phyloP scores from a whole-genome alignment of 2,797 vertebrate genomes.

The Amazona ochrocephala region DNA sequence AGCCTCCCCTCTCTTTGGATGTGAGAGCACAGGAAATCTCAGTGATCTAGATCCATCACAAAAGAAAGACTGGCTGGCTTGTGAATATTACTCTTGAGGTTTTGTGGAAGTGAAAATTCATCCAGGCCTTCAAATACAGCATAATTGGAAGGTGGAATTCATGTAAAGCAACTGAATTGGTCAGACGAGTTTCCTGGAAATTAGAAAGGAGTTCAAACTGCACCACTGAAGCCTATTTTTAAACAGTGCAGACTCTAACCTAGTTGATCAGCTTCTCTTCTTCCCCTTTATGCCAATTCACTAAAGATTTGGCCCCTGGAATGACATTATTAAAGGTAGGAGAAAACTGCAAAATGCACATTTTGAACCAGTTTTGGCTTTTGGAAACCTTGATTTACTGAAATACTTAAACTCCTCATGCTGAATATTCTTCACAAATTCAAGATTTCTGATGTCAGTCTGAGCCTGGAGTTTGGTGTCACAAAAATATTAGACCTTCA shows the following conservation, averaged over 20 bases:
- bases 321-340: not conserved
- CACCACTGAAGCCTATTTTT: not conserved
- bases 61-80: not conserved
- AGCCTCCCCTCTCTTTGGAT: not conserved
- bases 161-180: not conserved
- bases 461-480: not conserved
- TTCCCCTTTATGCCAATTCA: not conserved
- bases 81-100: not conserved
- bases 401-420: not conserved
- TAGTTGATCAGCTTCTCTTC: not conserved
- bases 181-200: slow-evolving; percentile 2
- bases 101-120: not conserved
- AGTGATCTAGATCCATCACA: not conserved
- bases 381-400: not conserved
- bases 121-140: not conserved
- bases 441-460: not conserved
- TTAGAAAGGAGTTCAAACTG: not conserved
- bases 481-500: not conserved
- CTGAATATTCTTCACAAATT: not conserved
- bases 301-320: not conserved
- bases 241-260: not conserved
- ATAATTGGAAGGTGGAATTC: not conserved
- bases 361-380: not conserved
- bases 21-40: not conserved
- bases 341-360: not conserved